Conservation (phyloP, 1,140 invertebrate genomes). For the Heterodera carotae region DNA sequence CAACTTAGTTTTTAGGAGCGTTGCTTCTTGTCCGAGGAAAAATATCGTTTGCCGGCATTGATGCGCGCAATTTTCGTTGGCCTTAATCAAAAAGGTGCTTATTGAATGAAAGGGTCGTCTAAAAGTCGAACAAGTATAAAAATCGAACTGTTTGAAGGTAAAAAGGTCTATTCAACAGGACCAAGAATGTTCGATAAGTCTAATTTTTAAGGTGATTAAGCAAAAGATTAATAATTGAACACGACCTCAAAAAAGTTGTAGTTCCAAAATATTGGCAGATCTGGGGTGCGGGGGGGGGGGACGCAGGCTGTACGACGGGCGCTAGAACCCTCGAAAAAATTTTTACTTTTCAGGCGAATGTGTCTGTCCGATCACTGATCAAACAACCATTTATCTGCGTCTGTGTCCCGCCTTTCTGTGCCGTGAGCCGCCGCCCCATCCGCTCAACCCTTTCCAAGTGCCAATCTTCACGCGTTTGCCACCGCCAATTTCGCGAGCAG, state of each 20-base stretch:
- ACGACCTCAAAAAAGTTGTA: too few relatives aligned
- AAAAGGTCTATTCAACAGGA: too few relatives aligned
- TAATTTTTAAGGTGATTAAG: too few relatives aligned
- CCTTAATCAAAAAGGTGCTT: constrained; percentile 54
- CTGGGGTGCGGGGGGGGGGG: too few relatives aligned
- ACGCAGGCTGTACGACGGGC: too few relatives aligned
- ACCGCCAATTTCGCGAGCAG: constrained; percentile 43
- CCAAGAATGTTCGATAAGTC: too few relatives aligned
- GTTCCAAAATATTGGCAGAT: too few relatives aligned
- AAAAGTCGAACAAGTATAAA: too few relatives aligned
- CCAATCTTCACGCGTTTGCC: constrained; percentile 61
- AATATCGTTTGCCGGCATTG: constrained; percentile 38
- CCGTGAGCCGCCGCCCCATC: constrained; percentile 39
- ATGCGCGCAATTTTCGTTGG: constrained; percentile 56
- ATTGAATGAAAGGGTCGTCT: too few relatives aligned
- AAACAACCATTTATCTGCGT: constrained; percentile 59
- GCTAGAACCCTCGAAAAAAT: too few relatives aligned
- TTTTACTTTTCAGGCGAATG: constrained; percentile 50
- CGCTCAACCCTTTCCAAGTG: constrained; percentile 56
- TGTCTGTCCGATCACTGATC: constrained; percentile 46
- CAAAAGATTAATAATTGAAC: too few relatives aligned
- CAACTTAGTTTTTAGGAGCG: constrained; percentile 51
- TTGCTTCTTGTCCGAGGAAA: constrained; percentile 44
- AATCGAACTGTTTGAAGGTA: too few relatives aligned
- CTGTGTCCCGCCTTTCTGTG: constrained; percentile 61